Evolutionary conservation across 2,797 vertebrate species (phyloP), one percentile per base, ranked within the genome.

Genomic region (Urocyon cinereoargenteus): DNA sequence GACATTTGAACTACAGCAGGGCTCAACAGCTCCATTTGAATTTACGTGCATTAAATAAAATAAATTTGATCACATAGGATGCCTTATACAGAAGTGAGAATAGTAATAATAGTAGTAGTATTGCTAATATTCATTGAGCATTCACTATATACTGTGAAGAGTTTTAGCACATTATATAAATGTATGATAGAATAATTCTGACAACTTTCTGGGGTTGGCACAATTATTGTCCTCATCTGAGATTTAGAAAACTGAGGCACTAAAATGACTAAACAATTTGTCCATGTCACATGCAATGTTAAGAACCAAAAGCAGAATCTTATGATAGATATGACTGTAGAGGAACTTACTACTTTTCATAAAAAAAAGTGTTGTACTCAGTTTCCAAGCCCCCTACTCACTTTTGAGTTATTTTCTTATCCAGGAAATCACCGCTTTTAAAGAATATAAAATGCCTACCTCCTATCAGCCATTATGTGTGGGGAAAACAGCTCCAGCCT

Each of bases 401-500:
- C 55, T 8, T 78, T 84, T 68, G 19, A 40, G 66, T 70, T 75
- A 62, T 61, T 79, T 70, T 59, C 51, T 95, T 40, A 1, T 79
- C 6, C 73, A 95, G 94, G 64, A 61, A 72, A 61, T 26, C 6
- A 62, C 2, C 62, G 62, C n/a, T 68, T 61, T 36, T 19, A 61
- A 88, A 57, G 57, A 86, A 57, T 53, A 45, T 59, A 75, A 73
- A 75, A 96, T 86, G 82, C 12, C n/a, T 24, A 16, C 49, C 31
- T 75, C 18, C 15, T n/a, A 2, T 81, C 73, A 73, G 34, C 15
- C 9, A 55, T 18, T 34, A 96, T 94, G 95, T 61, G 26, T 28
- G 49, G 45, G 40, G 16, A 22, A 78, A 95, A 96, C 28, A 68
- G 34, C 5, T 94, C 96, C 26, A 75, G 59, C 68, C 51, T 85